A percentile compares a stretch with the other conserved stretches of the same genome.
Conservation (phyloP, 2,888 invertebrate genomes). For the Nemoura dubitans region DNA sequence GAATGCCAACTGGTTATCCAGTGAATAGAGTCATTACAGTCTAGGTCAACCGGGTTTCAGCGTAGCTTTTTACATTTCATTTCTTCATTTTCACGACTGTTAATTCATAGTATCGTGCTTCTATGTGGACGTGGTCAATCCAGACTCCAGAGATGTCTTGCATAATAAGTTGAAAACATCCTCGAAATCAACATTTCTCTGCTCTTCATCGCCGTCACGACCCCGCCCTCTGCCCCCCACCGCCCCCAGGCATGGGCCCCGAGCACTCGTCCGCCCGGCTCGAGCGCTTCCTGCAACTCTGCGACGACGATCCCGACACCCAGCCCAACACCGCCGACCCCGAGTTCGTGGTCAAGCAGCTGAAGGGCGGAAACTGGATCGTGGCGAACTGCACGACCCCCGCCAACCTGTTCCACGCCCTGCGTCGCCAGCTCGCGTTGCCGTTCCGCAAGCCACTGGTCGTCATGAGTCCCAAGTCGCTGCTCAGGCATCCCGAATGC, state of each 20-base stretch:
- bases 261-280: constrained; percentile 73
- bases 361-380: constrained; percentile 77
- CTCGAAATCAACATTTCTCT: too few species aligned
- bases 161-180: too few species aligned
- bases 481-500: constrained; percentile 79
- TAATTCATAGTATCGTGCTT: too few species aligned
- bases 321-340: constrained; percentile 69
- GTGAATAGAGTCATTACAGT: too few species aligned
- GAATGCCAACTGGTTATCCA: too few species aligned
- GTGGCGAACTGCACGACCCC: constrained; percentile 78
- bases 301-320: constrained; percentile 73
- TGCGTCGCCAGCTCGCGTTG: constrained; percentile 78
- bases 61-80: too few species aligned
- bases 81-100: too few species aligned
- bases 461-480: constrained; percentile 79
- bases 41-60: too few species aligned
- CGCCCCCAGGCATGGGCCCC: constrained; percentile 67
- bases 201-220: too few species aligned
- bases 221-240: too few species aligned
- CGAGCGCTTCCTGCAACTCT: constrained; percentile 77
- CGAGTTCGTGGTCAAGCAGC: constrained; percentile 71
- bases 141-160: too few species aligned
- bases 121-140: too few species aligned
- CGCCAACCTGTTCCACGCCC: constrained; percentile 80
- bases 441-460: constrained; percentile 84